Percentiles rank a stretch among this genome's conserved stretches.
phyloP scores from a whole-genome alignment of 1,140 invertebrate genomes.

The Drosophila melanica region DNA sequence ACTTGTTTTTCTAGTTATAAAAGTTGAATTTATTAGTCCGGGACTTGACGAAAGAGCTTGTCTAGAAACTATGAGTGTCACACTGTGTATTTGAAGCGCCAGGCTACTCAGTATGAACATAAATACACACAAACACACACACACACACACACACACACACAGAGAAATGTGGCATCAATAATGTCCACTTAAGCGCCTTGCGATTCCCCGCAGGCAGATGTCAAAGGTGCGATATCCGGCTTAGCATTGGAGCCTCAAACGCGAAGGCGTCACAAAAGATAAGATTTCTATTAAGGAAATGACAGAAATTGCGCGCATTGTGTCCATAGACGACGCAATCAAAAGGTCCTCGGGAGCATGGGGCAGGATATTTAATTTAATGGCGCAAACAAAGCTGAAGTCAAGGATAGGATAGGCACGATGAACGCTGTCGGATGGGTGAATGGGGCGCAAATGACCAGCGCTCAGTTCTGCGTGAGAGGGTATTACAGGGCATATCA shows the following conservation, averaged over 20 bases:
- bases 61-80: constrained; percentile 11
- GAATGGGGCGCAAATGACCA: constrained; percentile 68
- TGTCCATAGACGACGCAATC: constrained; percentile 27
- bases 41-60: neutral
- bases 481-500: neutral
- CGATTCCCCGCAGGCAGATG: constrained; percentile 54
- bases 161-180: constrained; percentile 9
- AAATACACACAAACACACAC: neutral
- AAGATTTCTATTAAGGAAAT: constrained; percentile 83
- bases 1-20: neutral
- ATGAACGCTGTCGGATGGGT: constrained; percentile 5
- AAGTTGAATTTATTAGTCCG: constrained; percentile 5
- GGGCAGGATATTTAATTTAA: constrained; percentile 79
- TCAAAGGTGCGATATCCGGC: constrained; percentile 82
- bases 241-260: constrained; percentile 39
- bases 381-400: constrained; percentile 72
- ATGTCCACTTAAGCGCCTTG: constrained; percentile 39
- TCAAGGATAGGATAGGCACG: constrained; percentile 46
- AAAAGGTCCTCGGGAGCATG: constrained; percentile 30
- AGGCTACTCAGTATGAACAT: neutral
- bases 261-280: constrained; percentile 70
- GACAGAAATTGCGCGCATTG: constrained; percentile 75
- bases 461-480: constrained; percentile 22
- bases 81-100: constrained; percentile 5
- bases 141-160: neutral